A percentile compares a stretch with the other conserved stretches of the same genome.
phyloP scores from a whole-genome alignment of 2,113 vertebrate species.

The Aegypius monachus region DNA sequence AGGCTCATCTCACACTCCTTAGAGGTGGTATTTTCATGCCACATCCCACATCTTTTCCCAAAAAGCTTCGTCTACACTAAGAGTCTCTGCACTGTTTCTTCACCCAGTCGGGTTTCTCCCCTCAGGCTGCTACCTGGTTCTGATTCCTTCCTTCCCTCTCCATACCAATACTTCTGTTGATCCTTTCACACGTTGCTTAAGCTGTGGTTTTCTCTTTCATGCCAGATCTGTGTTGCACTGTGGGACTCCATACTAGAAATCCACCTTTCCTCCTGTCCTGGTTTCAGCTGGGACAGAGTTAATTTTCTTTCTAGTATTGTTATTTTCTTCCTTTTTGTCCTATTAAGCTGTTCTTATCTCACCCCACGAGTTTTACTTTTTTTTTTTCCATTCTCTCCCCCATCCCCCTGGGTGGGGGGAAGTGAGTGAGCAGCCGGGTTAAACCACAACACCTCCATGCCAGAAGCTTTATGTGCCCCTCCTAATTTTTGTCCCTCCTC shows the following conservation, averaged over 20 bases:
- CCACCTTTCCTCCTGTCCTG: background rate
- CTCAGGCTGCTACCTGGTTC: background rate
- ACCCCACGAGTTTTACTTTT: no score
- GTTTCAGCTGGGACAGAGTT: no score
- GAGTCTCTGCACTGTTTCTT: background rate
- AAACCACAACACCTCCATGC: background rate
- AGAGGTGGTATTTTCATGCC: background rate
- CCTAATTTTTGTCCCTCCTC: background rate
- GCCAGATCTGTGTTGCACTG: background rate
- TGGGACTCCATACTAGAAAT: background rate
- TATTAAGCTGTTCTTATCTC: no score
- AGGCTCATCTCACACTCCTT: background rate
- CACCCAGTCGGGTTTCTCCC: background rate
- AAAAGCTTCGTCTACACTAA: background rate
- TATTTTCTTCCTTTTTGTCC: no score
- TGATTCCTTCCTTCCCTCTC: background rate
- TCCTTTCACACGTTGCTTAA: background rate
- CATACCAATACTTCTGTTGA: background rate
- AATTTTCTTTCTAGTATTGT: no score
- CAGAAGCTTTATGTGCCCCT: background rate
- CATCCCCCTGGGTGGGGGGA: no score
- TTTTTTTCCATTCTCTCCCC: no score
- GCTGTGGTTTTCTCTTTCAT: background rate
- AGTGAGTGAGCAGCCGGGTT: no score
- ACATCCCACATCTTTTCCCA: background rate